Conservation (phyloP, 2,113 vertebrate genomes). For the Syngnathus scovelli region DNA sequence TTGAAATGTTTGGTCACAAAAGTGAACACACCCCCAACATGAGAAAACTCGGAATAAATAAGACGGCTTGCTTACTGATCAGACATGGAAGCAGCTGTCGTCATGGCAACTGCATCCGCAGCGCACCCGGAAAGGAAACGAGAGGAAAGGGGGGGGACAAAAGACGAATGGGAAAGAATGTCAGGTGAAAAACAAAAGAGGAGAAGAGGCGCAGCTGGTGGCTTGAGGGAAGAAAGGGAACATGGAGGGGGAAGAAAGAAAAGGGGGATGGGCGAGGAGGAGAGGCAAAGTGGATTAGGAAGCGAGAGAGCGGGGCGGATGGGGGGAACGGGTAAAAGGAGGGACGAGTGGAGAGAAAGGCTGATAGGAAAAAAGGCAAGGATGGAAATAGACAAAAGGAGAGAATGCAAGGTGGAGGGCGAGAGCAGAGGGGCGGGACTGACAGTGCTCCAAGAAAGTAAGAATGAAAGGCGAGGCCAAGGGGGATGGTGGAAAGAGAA, state of each 20-base stretch:
- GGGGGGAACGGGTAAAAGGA: neutral
- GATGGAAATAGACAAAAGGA: neutral
- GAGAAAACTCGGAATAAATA: constrained; percentile 55
- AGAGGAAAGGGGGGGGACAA: constrained; percentile 7
- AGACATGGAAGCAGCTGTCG: constrained; percentile 67
- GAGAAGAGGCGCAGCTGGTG: constrained; percentile 24
- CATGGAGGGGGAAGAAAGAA: constrained; percentile 2
- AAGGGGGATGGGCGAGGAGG: neutral
- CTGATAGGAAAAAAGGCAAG: neutral
- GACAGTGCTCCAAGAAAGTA: neutral
- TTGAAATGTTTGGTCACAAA: too few relatives aligned
- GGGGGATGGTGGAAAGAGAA: neutral
- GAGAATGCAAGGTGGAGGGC: neutral
- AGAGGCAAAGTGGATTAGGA: too few relatives aligned
- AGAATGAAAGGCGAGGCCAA: neutral
- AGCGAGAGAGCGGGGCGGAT: neutral
- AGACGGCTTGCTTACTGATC: constrained; percentile 55
- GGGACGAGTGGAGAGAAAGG: neutral
- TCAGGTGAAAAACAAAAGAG: constrained; percentile 36
- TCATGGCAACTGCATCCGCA: constrained; percentile 79
- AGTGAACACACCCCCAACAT: too few relatives aligned
- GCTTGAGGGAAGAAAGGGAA: constrained; percentile 38
- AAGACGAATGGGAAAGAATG: constrained; percentile 24
- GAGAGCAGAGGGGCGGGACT: neutral
- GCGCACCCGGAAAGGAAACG: constrained; percentile 49